Base-by-base conservation (phyloP, 1,140 invertebrate species). In the Microplitis demolitor region DNA sequence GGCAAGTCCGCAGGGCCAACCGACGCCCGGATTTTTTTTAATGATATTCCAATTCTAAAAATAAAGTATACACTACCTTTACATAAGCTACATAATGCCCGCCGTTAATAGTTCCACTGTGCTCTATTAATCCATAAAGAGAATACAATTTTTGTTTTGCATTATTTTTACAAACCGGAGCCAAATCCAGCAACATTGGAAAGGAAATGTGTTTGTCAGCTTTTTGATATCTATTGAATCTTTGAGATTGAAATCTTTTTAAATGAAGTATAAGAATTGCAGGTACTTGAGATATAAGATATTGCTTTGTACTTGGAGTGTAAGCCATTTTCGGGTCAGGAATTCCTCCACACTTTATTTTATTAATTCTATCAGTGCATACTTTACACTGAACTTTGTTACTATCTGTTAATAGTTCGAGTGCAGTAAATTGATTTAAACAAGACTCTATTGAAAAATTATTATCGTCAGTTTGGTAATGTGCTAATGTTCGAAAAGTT, bases 21-120 rank as follows among this genome's bases (percentile, higher is more conserved):
- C 24, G 1, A 24, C 24, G 24, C 24, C 24, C 24, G 24, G 24
- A 24, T 61, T 50, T 70, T 62, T 16, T 66, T 9, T 68, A 45
- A 11, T 8, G 6, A 45, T 45, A 45, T 34, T 62, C 16, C 3
- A 63, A 63, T 45, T 50, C n/a, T 8, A 14, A 60, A 61, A 16
- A 14, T 2, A 4, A 31, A 34, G 45, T 31, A 6, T 34, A 35
- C 64, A 31, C 54, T 76, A 95, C 93, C 87, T 95, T 95, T 1
- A 96, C 94, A 81, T 97, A 99, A 5, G 97, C 96, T n/a, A 97
- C 94, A 82, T 99, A 99, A 87, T 99, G 98, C 3, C 97, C 98
- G 62, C 95, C 93, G 78, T 93, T 92, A 74, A 98, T 90, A 13
- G 92, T 91, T 3, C 98, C 98, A 71, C 92, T 94, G 82, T 99